A percentile compares a stretch with the other conserved stretches of the same genome.
phyloP scores from a whole-genome alignment of 2,797 vertebrate genomes.

The Falco columbarius region DNA sequence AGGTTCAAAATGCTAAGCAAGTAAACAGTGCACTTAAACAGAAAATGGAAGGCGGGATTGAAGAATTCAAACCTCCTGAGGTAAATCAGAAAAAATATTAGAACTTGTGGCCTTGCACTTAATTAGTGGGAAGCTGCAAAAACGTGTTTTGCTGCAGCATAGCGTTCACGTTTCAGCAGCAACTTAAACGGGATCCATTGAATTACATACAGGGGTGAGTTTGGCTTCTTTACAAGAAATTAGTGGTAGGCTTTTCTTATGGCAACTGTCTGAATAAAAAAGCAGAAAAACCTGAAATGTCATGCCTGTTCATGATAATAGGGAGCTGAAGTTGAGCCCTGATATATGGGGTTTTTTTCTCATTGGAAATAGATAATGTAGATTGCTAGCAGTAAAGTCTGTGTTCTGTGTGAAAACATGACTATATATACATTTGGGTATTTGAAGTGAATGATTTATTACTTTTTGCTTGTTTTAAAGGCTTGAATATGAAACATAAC shows the following conservation, averaged over 20 bases:
- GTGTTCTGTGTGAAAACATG: neutral
- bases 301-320: neutral
- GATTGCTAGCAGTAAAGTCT: neutral
- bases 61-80: slow-evolving; percentile 92
- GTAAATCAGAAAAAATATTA: slow-evolving; percentile 76
- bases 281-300: neutral
- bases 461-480: neutral
- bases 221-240: neutral
- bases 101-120: slow-evolving; percentile 5
- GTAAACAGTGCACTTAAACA: slow-evolving; percentile 97
- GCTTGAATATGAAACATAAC: neutral
- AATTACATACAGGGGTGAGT: neutral
- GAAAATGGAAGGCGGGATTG: slow-evolving; percentile 91
- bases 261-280: neutral
- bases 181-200: slow-evolving; percentile 5
- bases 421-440: neutral
- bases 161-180: slow-evolving; percentile 23
- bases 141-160: neutral
- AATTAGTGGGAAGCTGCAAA: neutral
- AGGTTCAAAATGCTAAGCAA: slow-evolving; percentile 99
- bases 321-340: neutral
- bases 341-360: neutral
- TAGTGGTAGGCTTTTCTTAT: neutral
- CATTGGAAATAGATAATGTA: neutral
- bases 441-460: neutral